Base-by-base conservation (phyloP, 2,888 invertebrate genomes). In the Drosophila kanekoi region DNA sequence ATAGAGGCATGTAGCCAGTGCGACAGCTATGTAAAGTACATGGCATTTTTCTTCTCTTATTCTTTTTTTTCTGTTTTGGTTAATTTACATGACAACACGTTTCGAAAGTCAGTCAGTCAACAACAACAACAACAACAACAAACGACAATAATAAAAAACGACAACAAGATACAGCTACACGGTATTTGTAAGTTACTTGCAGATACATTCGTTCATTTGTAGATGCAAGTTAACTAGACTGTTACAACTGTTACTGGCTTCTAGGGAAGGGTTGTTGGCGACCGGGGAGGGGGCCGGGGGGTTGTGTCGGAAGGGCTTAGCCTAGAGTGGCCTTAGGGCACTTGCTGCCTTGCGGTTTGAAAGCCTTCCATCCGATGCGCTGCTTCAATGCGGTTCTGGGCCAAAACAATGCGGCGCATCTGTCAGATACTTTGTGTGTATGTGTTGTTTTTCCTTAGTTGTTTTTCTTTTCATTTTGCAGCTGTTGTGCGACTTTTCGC, bases 51-150 rank as follows among this genome's bases (percentile, higher is more conserved):
- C 10, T 14, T 6, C 20, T 14, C 28, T 11, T 28, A 11, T 23
- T 20, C 8, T 11, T 38, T 6, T 16, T 52, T n/a, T n/a, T n/a
- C n/a, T n/a, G n/a, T 87, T 83, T 89, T 59, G 85, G 79, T 87
- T 84, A 84, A 84, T 84, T 84, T 84, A 84, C 84, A 84, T 84
- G 87, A 89, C 84, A 84, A 84, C 87, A 83, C 83, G 87, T 88
- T 84, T 84, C 72, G 81, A 89, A 89, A 84, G 83, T 84, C 89
- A 89, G 83, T 83, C 76, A 70, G 66, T 64, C 66, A 77, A 59
- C 64, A 52, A 43, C 60, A 60, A 37, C 14, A 43, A 41, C 40
- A 33, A 16, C 67, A 41, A 44, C 18, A 61, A 11, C 54, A 18
- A 32, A 56, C 23, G 60, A 47, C 38, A 61, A 38, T n/a, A 45